Evolutionary conservation across 1,140 invertebrate genomes (phyloP).

Genomic region (Luehdorfia chinensis): DNA sequence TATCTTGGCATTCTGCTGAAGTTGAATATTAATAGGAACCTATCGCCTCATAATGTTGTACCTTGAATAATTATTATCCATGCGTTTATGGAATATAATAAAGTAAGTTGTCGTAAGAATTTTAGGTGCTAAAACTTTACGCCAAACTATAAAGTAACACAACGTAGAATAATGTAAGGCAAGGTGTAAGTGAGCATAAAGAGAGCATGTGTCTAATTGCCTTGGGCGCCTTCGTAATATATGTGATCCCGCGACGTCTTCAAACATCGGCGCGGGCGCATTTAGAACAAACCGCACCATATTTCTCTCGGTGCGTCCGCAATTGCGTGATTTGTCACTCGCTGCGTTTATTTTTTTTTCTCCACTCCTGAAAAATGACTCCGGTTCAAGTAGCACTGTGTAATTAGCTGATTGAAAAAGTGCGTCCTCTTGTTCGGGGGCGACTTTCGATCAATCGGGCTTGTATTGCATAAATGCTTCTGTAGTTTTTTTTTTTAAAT

Average conservation of each 20-base stretch:
- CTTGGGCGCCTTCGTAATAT: slow-evolving; percentile 34
- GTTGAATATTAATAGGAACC: too few relatives aligned
- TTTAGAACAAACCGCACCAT: slow-evolving; percentile 69
- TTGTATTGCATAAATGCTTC: not conserved
- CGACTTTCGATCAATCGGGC: slow-evolving; percentile 28
- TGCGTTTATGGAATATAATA: too few relatives aligned
- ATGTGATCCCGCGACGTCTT: slow-evolving; percentile 33
- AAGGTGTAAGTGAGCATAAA: slow-evolving; percentile 3
- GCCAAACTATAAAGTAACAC: too few relatives aligned
- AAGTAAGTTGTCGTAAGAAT: too few relatives aligned
- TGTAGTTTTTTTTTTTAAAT: too few relatives aligned
- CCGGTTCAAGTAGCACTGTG: slow-evolving; percentile 43
- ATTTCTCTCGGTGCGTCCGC: slow-evolving; percentile 65
- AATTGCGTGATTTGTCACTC: slow-evolving; percentile 74
- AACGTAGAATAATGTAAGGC: too few relatives aligned
- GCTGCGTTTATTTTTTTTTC: slow-evolving; percentile 41
- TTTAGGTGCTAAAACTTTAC: too few relatives aligned
- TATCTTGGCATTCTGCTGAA: too few relatives aligned
- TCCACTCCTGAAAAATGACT: slow-evolving; percentile 57
- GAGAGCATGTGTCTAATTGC: slow-evolving; percentile 28
- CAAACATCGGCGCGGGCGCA: slow-evolving; percentile 41
- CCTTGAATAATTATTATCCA: too few relatives aligned
- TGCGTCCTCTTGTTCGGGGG: slow-evolving; percentile 46
- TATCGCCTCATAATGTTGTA: too few relatives aligned
- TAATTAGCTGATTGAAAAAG: slow-evolving; percentile 71